Evolutionary conservation across 1,140 invertebrate genomes (phyloP), one percentile per base, ranked within the genome.

Genomic region (Pentalonia nigronervosa): DNA sequence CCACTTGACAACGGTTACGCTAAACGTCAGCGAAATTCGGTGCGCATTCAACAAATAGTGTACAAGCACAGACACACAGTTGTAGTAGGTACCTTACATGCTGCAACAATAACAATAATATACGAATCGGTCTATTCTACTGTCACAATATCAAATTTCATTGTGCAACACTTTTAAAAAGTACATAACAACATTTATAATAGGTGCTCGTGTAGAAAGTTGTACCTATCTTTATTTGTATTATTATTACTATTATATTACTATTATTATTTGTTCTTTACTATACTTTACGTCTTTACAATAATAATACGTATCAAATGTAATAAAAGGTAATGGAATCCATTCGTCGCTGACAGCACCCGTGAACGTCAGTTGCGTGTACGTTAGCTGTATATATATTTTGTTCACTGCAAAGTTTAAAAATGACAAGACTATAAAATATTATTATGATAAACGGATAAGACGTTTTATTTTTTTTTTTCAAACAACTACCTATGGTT

Each of bases 131-230:
- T 67, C 89, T 67, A 90, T 90, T 90, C 89, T 67, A 45, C 53
- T 90, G 89, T 90, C 89, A 90, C 30, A 90, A 90, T 90, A 90
- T 90, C 89, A 67, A 90, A 90, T 90, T 67, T 25, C 89, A 90
- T 90, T 90, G 89, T 90, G 53, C 89, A 67, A 90, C 53, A 60
- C 25, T 90, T 67, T 67, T n/a, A 30, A 67, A 90, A 90, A 30
- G 36, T 90, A 41, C 45, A 90, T n/a, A 53, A 45, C 89, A 60
- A 56, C 36, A n/a, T 9, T 21, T 41, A 53, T 53, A 88, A 50
- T 50, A 53, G 47, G 88, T n/a, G 50, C 88, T 36, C 56, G 36
- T 47, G 89, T 90, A 90, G 89, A 90, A 90, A 90, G 89, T 90
- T 45, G 53, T 90, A 76, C n/a, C 60, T n/a, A 56, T 67, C 36